phyloP scores from a whole-genome alignment of 2,113 vertebrate species.

The Cettia cetti region DNA sequence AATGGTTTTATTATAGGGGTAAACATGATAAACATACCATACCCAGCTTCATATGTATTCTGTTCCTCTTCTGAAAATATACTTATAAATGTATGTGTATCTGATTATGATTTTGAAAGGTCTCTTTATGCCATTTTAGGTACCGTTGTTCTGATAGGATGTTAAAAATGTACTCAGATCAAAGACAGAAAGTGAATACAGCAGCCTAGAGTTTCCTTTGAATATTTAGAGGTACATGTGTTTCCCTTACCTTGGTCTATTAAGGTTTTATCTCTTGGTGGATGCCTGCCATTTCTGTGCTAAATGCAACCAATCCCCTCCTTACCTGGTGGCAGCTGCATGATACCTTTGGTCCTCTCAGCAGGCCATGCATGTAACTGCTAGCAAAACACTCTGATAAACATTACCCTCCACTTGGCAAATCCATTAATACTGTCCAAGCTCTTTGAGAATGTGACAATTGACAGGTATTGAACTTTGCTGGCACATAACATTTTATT shows the following conservation, averaged over 20 bases:
- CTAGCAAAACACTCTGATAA: neutral
- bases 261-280: neutral
- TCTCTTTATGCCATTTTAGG: neutral
- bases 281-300: neutral
- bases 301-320: neutral
- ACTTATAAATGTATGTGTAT: neutral
- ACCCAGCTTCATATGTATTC: neutral
- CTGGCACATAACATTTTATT: neutral
- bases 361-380: rapidly evolving
- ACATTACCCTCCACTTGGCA: neutral
- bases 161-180: neutral
- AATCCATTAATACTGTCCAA: neutral
- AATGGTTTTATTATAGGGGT: neutral
- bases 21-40: neutral
- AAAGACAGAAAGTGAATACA: neutral
- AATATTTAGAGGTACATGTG: neutral
- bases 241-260: neutral
- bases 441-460: neutral
- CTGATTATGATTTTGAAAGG: neutral
- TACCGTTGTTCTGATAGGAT: neutral
- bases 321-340: neutral
- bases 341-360: neutral
- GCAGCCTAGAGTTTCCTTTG: neutral
- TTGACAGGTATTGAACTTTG: neutral
- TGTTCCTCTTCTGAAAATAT: neutral